phyloP scores from a whole-genome alignment of 2,113 vertebrate genomes.

The Gobiocypris rarus region DNA sequence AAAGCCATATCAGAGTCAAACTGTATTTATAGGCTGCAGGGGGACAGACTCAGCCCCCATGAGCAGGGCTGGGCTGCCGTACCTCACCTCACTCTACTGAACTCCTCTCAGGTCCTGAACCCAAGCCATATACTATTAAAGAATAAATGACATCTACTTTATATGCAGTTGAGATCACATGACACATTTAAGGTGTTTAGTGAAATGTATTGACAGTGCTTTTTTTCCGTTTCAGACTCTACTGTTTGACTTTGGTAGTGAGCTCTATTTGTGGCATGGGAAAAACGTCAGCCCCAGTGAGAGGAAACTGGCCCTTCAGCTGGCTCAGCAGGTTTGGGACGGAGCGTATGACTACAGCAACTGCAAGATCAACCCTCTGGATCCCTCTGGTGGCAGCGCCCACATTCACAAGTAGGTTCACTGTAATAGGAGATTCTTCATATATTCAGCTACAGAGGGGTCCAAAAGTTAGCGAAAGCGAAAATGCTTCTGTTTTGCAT shows the following conservation, averaged over 20 bases:
- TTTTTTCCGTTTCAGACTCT: constrained; percentile 68
- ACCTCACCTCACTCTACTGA: constrained; percentile 71
- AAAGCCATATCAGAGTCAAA: constrained; percentile 76
- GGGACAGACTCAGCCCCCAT: constrained; percentile 76
- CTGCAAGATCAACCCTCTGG: constrained; percentile 79
- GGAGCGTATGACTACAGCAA: constrained; percentile 80
- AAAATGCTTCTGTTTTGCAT: background rate
- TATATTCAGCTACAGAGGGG: background rate
- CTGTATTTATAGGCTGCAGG: constrained; percentile 78
- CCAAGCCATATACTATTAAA: background rate
- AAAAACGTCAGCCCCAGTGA: constrained; percentile 67
- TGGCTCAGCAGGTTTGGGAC: constrained; percentile 78
- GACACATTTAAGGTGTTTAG: background rate
- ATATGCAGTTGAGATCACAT: background rate
- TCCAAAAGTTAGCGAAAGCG: background rate
- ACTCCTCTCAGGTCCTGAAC: constrained; percentile 69
- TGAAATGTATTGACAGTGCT: background rate
- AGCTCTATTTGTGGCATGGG: constrained; percentile 82
- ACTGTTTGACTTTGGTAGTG: constrained; percentile 81
- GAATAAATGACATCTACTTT: background rate
- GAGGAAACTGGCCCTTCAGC: constrained; percentile 71
- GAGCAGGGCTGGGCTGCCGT: constrained; percentile 76
- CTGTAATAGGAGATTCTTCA: background rate
- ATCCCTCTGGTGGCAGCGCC: constrained; percentile 66
- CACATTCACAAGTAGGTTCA: constrained; percentile 62